phyloP scores from a whole-genome alignment of 1,140 invertebrate species.

The Leptoteleia sp. region DNA sequence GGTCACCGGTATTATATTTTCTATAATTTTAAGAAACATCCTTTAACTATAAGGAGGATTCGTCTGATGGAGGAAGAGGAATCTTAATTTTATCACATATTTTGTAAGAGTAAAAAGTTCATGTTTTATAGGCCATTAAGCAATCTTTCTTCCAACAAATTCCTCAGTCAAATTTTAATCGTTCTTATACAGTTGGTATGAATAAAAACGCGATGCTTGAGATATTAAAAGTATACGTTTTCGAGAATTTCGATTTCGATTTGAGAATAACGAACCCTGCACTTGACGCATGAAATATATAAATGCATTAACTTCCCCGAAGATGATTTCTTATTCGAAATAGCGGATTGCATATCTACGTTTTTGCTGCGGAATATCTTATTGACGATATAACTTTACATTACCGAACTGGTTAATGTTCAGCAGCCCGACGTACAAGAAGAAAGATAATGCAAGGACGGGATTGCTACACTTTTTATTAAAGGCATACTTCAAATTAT shows the following conservation, averaged over 20 bases:
- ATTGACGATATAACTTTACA: constrained; percentile 52
- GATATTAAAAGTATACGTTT: background rate
- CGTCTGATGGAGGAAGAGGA: too few species aligned
- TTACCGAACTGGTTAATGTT: constrained; percentile 45
- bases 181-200: too few species aligned
- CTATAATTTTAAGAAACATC: too few species aligned
- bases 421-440: constrained; percentile 32
- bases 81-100: too few species aligned
- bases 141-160: too few species aligned
- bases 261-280: constrained; percentile 19
- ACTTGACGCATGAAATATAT: constrained; percentile 25
- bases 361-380: constrained; percentile 55
- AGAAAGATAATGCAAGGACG: constrained; percentile 56
- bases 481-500: constrained; percentile 46
- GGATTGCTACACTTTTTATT: constrained; percentile 56
- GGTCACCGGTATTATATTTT: too few species aligned
- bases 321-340: constrained; percentile 53
- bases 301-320: constrained; percentile 44
- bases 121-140: too few species aligned
- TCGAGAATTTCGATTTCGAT: constrained; percentile 15
- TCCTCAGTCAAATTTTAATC: too few species aligned
- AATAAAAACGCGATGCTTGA: background rate
- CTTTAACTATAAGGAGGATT: too few species aligned
- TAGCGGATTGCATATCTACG: constrained; percentile 48
- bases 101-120: too few species aligned